These are phyloP conservation scores for Sesamia nonagrioides DNA, from an alignment of 1,140 invertebrate genomes.

Conservation along the genomic window DNA sequence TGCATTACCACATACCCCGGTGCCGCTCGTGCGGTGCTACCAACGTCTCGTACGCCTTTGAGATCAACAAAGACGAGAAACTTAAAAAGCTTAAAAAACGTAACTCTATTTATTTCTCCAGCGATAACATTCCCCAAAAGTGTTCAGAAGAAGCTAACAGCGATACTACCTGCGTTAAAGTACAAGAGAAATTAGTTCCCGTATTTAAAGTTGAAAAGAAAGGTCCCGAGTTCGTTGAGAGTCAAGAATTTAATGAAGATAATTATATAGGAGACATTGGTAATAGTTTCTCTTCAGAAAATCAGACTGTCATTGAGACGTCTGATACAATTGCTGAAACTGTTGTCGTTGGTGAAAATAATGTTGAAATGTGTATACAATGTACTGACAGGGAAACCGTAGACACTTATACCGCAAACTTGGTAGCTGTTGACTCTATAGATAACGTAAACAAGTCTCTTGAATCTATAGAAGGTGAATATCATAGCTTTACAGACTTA, in stretches of 20 bases:
- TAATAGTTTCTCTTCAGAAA: slow-evolving; percentile 69
- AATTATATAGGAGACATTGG: slow-evolving; percentile 76
- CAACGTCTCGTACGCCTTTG: slow-evolving; percentile 64
- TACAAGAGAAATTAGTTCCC: slow-evolving; percentile 64
- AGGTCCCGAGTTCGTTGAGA: slow-evolving; percentile 75
- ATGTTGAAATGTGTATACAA: background rate
- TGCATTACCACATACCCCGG: slow-evolving; percentile 80
- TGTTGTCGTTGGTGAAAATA: background rate
- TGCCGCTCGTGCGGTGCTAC: slow-evolving; percentile 70
- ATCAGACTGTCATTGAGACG: slow-evolving; percentile 70
- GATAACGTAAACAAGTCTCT: slow-evolving; percentile 61
- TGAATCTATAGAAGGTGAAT: slow-evolving; percentile 74
- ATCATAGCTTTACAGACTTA: slow-evolving; percentile 82
- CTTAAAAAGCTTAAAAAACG: slow-evolving; percentile 32
- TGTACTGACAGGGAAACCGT: background rate
- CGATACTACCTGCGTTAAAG: slow-evolving; percentile 62
- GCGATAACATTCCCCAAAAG: slow-evolving; percentile 69
- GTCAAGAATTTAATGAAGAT: slow-evolving; percentile 83
- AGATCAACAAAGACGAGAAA: slow-evolving; percentile 53
- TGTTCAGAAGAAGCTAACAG: slow-evolving; percentile 58
- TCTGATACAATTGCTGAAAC: background rate
- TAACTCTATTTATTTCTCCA: slow-evolving; percentile 63
- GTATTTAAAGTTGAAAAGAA: slow-evolving; percentile 65
- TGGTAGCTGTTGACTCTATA: background rate
- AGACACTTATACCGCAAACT: background rate